These are phyloP conservation scores for Melanargia galathea DNA, from an alignment of 2,888 invertebrate species.

Conservation along the genomic window DNA sequence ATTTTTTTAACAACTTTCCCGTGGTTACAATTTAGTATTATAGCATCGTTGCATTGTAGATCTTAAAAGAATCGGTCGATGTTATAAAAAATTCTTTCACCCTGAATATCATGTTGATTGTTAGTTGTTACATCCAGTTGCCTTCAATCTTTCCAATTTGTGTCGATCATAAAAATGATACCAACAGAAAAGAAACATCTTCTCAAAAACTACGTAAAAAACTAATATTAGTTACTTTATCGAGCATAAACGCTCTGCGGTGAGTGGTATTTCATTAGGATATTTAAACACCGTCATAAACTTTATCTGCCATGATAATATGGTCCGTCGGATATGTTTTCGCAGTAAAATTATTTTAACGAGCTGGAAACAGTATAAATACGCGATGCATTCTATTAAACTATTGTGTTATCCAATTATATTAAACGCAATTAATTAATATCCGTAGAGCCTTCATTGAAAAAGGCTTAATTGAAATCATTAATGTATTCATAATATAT, in stretches of 20 bases:
- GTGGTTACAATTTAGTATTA: no score
- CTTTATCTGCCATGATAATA: constrained; percentile 52
- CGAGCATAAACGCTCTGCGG: constrained; percentile 43
- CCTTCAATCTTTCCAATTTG: no score
- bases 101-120: no score
- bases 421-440: constrained; percentile 19
- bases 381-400: constrained; percentile 33
- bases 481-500: no score
- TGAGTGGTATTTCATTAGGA: constrained; percentile 53
- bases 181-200: neutral
- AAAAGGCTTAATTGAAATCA: neutral
- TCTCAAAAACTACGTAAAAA: constrained; percentile 12
- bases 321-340: constrained; percentile 39
- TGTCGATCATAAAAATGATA: constrained; percentile 3
- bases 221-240: constrained; percentile 48
- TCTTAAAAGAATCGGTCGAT: no score
- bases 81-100: no score
- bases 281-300: constrained; percentile 59
- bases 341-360: constrained; percentile 48
- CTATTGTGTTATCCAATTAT: constrained; percentile 11
- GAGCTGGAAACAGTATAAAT: constrained; percentile 35
- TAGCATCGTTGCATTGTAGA: no score
- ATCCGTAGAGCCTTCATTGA: constrained; percentile 13
- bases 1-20: no score
- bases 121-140: no score